Conservation (phyloP, 2,888 invertebrate genomes). For the Exocentrus adspersus region DNA sequence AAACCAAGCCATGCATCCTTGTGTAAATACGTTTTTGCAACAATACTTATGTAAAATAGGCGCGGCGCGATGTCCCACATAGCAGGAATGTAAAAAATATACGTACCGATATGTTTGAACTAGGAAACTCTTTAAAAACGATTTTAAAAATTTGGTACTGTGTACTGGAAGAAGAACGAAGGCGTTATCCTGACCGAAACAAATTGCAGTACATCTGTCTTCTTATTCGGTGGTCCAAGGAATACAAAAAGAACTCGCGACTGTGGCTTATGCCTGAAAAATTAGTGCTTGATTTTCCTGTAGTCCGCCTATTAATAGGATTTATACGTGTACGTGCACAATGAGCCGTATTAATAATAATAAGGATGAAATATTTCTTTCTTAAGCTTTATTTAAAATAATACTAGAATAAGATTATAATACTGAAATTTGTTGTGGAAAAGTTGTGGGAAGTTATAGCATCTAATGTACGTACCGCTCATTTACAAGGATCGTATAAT, state of each 20-base stretch:
- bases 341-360: background rate
- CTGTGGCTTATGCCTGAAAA: constrained; percentile 17
- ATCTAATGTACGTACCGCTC: too few relatives aligned
- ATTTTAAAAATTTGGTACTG: constrained; percentile 30
- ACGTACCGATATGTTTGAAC: too few relatives aligned
- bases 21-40: constrained; percentile 19
- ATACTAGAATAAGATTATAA: background rate
- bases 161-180: constrained; percentile 25
- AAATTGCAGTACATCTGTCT: constrained; percentile 23
- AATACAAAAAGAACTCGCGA: background rate
- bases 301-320: constrained; percentile 22
- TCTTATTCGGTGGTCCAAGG: constrained; percentile 30
- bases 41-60: background rate
- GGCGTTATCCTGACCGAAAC: constrained; percentile 28
- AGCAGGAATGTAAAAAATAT: too few relatives aligned
- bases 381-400: background rate
- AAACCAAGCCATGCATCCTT: constrained; percentile 17
- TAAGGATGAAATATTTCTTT: constrained; percentile 7
- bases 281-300: constrained; percentile 19
- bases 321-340: constrained; percentile 8
- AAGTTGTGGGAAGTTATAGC: too few relatives aligned
- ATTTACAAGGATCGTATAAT: background rate
- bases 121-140: too few relatives aligned
- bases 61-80: background rate
- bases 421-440: background rate